Base-by-base conservation (phyloP, 2,113 vertebrate species). In the Eptesicus fuscus region DNA sequence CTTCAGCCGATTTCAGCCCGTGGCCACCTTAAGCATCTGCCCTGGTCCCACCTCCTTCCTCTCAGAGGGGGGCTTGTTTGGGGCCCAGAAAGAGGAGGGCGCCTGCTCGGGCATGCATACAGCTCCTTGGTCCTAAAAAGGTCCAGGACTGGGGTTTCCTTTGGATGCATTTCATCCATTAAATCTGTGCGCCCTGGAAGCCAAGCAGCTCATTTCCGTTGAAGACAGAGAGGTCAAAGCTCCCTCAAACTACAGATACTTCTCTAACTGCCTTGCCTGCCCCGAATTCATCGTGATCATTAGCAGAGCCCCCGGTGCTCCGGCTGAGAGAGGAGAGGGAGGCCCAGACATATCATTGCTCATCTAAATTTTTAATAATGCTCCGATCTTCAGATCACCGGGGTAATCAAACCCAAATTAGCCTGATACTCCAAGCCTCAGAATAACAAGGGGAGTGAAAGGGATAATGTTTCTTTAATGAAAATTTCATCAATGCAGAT, bases 291-390 rank as follows among this genome's bases (percentile, higher is more conserved):
- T 67, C 7, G n/a, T 9, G 47, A 56, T 96, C 94, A 65, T 97
- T 89, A 97, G 89, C 88, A 78, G 90, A 85, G 88, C 88, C 97
- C 89, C 83, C 88, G 4, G 14, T 69, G 92, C 92, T 71, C 93
- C 0, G 4, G 67, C 83, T 13, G 78, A 12, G 86, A 85, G 49
- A 76, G 90, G 83, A 86, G 77, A 76, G 49, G 85, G 74, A 44
- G 40, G 69, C 65, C 63, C 90, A 63, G 93, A 37, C 87, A 17
- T 35, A 84, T 44, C 93, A 22, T 16, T 14, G 91, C 95, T 96
- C 93, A 95, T 97, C 96, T 97, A 76, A 97, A 97, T 97, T 95
- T 97, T 97, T 97, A 97, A 96, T 96, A 96, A 87, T 18, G 63
- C 77, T 83, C 91, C 77, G 7, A 87, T 93, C 96, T 87, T 94